Percentiles rank a stretch among this genome's conserved stretches.
Conservation (phyloP, 2,888 invertebrate genomes). For the Geophilus truncorum region DNA sequence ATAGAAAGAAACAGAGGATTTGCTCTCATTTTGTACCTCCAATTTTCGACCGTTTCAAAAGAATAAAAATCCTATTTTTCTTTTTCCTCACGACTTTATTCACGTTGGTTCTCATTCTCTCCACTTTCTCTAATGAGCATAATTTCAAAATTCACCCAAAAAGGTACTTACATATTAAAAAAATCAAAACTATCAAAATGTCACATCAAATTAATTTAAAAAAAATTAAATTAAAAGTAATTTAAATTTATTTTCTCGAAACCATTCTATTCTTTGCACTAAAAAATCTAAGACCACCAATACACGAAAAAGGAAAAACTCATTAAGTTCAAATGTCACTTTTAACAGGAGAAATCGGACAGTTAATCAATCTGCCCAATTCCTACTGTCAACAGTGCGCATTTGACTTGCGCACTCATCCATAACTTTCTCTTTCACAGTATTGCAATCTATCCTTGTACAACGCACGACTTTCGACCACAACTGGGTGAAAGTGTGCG, state of each 20-base stretch:
- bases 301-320: not conserved
- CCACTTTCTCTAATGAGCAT: too few species aligned
- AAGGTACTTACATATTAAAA: too few species aligned
- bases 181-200: too few species aligned
- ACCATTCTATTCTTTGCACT: too few species aligned
- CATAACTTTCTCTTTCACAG: not conserved
- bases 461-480: too few species aligned
- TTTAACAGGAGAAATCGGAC: not conserved
- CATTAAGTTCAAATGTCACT: not conserved
- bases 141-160: too few species aligned
- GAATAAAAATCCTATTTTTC: not conserved
- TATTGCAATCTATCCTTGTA: not conserved
- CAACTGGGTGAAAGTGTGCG: too few species aligned
- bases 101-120: too few species aligned
- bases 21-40: not conserved
- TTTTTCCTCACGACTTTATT: not conserved
- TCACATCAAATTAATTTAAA: too few species aligned
- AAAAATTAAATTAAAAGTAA: too few species aligned
- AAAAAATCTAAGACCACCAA: not conserved
- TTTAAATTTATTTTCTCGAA: too few species aligned
- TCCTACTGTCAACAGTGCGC: not conserved
- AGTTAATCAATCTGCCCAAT: not conserved
- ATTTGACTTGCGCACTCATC: not conserved
- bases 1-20: not conserved
- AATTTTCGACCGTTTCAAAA: not conserved